These are phyloP conservation scores for Oreochromis niloticus DNA, from an alignment of 2,113 vertebrate genomes.

Conservation along the genomic window DNA sequence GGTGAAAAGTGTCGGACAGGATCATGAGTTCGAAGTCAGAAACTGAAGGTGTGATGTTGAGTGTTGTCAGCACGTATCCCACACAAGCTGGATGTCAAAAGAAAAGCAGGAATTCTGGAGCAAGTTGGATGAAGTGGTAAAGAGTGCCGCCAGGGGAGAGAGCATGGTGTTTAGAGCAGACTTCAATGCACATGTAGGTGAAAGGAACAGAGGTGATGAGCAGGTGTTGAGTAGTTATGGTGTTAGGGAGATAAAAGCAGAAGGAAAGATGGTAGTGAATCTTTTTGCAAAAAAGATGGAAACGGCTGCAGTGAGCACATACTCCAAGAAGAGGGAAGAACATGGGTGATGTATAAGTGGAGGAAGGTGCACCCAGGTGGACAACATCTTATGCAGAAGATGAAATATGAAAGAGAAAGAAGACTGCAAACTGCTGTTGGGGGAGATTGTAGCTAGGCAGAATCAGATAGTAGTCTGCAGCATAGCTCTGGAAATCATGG, in stretches of 20 bases:
- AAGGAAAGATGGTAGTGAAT: background rate
- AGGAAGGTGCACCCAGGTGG: background rate
- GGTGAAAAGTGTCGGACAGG: background rate
- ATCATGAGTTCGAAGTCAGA: background rate
- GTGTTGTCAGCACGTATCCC: background rate
- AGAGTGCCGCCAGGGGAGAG: background rate
- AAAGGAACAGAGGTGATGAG: too few species aligned
- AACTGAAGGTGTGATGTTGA: background rate
- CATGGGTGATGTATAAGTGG: background rate
- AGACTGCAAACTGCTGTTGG: background rate
- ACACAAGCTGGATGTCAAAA: background rate
- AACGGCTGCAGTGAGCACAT: background rate
- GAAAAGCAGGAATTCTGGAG: background rate
- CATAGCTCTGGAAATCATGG: background rate
- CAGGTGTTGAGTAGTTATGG: background rate
- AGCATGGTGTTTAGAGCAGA: background rate
- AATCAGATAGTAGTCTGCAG: background rate
- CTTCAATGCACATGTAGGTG: background rate
- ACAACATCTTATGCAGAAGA: background rate
- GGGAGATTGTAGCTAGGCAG: background rate
- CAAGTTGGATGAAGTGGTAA: background rate
- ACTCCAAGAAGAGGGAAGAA: background rate
- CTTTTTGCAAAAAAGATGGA: background rate
- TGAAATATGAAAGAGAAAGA: background rate
- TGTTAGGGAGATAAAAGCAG: background rate